Evolutionary conservation across 1,140 invertebrate species (phyloP).

Genomic region (Bathynomus jamesi): DNA sequence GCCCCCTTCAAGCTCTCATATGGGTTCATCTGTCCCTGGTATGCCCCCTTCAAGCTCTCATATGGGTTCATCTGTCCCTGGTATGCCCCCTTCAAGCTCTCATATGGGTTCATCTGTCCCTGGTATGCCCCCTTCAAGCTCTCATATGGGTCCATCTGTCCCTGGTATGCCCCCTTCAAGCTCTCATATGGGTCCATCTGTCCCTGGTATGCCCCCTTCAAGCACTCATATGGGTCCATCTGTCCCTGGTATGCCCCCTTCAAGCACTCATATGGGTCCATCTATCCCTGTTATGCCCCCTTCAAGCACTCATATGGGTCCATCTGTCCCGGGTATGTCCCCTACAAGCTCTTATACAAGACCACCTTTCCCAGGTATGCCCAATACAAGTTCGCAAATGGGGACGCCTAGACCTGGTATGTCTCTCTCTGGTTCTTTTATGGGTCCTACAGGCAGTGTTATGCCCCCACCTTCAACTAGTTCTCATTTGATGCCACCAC

Average conservation of each 20-base stretch:
- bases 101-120: not conserved
- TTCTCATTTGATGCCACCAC: too few relatives aligned
- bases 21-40: not conserved
- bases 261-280: not conserved
- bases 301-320: not conserved
- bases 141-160: not conserved
- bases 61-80: not conserved
- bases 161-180: not conserved
- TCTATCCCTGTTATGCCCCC: not conserved
- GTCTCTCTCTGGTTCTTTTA: not conserved
- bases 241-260: not conserved
- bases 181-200: not conserved
- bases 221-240: not conserved
- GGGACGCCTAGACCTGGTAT: not conserved
- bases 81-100: not conserved
- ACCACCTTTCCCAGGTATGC: not conserved
- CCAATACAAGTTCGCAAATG: not conserved
- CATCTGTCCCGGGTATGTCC: not conserved
- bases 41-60: not conserved
- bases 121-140: not conserved
- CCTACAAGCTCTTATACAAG: not conserved
- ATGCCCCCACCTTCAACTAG: not conserved
- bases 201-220: not conserved
- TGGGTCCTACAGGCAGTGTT: not conserved
- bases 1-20: not conserved